phyloP scores from a whole-genome alignment of 2,888 invertebrate species.

The Drosophila fungiperda region DNA sequence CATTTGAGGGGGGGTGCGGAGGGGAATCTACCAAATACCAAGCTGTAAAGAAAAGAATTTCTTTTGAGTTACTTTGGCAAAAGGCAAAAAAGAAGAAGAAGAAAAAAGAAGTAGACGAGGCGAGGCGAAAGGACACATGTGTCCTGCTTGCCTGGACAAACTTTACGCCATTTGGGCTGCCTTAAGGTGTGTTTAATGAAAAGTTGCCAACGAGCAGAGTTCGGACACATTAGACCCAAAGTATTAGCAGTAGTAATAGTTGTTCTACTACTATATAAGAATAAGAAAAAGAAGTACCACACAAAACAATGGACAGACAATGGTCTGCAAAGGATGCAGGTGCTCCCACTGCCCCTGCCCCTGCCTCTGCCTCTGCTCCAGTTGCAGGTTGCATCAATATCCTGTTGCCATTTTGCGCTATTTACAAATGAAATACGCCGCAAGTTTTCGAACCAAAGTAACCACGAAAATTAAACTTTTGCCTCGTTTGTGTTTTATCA shows the following conservation, averaged over 20 bases:
- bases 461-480: conserved; percentile 76
- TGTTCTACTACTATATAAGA: not conserved
- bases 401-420: conserved; percentile 74
- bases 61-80: conserved; percentile 69
- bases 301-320: conserved; percentile 64
- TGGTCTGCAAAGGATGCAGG: conserved; percentile 58
- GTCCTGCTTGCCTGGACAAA: conserved; percentile 61
- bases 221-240: conserved; percentile 55
- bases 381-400: conserved; percentile 70
- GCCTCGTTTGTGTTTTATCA: conserved; percentile 70
- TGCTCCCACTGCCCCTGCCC: conserved; percentile 9
- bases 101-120: conserved; percentile 1
- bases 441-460: conserved; percentile 75
- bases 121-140: conserved; percentile 53
- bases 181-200: conserved; percentile 79
- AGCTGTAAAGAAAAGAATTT: conserved; percentile 62
- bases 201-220: conserved; percentile 61
- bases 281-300: conserved; percentile 1
- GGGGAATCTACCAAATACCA: conserved; percentile 41
- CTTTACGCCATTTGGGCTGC: conserved; percentile 70
- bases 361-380: conserved; percentile 9
- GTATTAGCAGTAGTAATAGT: conserved; percentile 4
- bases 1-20: conserved; percentile 1
- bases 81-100: conserved; percentile 18
- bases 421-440: conserved; percentile 79